Base-by-base conservation (phyloP, 1,140 invertebrate genomes). In the Pogonus chalceus region DNA sequence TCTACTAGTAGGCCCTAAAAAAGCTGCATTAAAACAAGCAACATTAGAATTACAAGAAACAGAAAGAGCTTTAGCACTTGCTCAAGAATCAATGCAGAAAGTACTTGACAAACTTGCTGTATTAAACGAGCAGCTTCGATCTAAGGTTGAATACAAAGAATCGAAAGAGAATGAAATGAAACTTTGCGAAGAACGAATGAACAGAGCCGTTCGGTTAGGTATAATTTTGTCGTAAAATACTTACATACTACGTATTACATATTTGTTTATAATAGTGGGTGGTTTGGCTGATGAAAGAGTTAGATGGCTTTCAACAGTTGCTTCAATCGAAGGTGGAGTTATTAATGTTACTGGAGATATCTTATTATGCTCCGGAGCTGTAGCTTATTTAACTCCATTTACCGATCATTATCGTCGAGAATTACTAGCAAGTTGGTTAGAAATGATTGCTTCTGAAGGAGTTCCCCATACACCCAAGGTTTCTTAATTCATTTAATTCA, bases 111-210 rank as follows among this genome's bases (percentile, higher is more conserved):
- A 84, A 22, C 70, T 90, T 9, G 73, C 77, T 0, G 75, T 76
- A 16, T 69, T 90, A 1, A 80, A 87, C 63, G 74, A 76, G 14
- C 74, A 81, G 51, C 67, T 91, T 2, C 72, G 71, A 0, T 73
- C 74, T 22, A 79, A 85, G 50, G 78, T 86, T 58, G 75, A 76
- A 1, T 80, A 79, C 48, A 81, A 78, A 54, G 60, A 66, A 0
- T 76, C 87, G 52, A 76, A 91, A 56, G 87, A 92, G 65, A 77
- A 77, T 35, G 82, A 87, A 58, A 88, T 88, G 53, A 78, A 84
- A 52, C 70, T 84, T 26, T 92, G 89, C 65, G 77, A 85, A 31
- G 83, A 84, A 24, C 80, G 88, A 63, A 80, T 92, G 70, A 78
- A 80, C 43, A 69, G 88, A 52, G 89, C 90, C 0, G 81, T 88